Percentiles rank a stretch among this genome's conserved stretches.
Conservation (phyloP, 2,113 vertebrate species). For the Turnix velox region DNA sequence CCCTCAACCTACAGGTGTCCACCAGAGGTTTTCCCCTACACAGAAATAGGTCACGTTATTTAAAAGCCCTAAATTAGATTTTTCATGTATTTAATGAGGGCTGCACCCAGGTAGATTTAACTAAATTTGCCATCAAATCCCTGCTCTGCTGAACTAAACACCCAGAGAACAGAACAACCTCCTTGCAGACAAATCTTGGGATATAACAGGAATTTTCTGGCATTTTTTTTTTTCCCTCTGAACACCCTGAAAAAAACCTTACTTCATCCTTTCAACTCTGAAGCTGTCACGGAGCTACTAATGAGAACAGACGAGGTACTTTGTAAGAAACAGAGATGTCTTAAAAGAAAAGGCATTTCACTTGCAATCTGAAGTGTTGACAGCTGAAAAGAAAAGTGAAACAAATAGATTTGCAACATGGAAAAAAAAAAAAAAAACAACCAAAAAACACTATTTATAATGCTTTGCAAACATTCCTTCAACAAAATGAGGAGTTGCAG, state of each 20-base stretch:
- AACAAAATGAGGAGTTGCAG: slow-evolving; percentile 10
- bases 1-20: background rate
- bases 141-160: background rate
- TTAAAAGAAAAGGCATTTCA: slow-evolving; percentile 19
- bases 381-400: slow-evolving; percentile 56
- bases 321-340: background rate
- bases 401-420: slow-evolving; percentile 37
- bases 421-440: too few species aligned
- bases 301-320: background rate
- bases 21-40: background rate
- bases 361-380: slow-evolving; percentile 30
- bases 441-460: slow-evolving; percentile 8
- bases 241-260: background rate
- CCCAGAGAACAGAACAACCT: background rate
- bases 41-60: background rate
- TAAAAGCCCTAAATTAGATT: background rate
- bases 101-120: background rate
- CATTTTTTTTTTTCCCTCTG: background rate
- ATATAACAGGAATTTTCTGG: background rate
- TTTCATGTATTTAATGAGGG: background rate
- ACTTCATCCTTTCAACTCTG: background rate
- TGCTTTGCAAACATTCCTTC: slow-evolving; percentile 26
- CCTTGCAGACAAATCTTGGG: background rate
- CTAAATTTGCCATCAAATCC: background rate
- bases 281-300: background rate